Evolutionary conservation across 1,140 invertebrate species (phyloP).

Genomic region (Zaprionus nigranus): DNA sequence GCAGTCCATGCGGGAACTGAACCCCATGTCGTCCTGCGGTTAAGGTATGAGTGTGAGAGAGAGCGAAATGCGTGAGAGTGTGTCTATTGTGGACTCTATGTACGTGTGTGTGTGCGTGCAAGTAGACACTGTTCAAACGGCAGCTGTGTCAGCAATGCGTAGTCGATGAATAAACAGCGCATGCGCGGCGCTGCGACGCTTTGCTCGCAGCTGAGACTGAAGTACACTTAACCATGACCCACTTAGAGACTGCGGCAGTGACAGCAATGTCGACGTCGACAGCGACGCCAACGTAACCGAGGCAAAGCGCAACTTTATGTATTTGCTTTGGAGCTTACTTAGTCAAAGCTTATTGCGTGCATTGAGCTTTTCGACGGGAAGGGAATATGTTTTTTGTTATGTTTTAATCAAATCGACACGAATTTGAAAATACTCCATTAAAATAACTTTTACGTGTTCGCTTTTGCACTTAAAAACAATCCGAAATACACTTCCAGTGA

Average conservation of each 20-base stretch:
- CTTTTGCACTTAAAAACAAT: slow-evolving; percentile 21
- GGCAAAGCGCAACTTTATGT: slow-evolving; percentile 44
- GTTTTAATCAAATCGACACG: neutral
- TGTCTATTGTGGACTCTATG: slow-evolving; percentile 15
- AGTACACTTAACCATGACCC: slow-evolving; percentile 83
- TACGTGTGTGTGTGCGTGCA: slow-evolving; percentile 5
- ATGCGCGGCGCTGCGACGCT: slow-evolving; percentile 33
- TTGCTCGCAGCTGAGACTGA: slow-evolving; percentile 46
- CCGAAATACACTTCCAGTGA: slow-evolving; percentile 38
- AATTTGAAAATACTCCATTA: neutral
- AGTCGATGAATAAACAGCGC: slow-evolving; percentile 46
- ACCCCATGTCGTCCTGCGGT: slow-evolving; percentile 87
- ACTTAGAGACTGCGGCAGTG: slow-evolving; percentile 42
- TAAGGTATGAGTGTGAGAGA: slow-evolving; percentile 14
- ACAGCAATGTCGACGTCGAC: slow-evolving; percentile 14
- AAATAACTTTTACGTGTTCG: slow-evolving; percentile 12
- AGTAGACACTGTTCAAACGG: slow-evolving; percentile 35
- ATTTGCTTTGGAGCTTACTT: slow-evolving; percentile 31
- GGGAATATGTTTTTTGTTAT: neutral
- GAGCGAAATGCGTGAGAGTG: slow-evolving; percentile 2
- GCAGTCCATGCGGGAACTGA: slow-evolving; percentile 90
- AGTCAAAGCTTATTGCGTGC: slow-evolving; percentile 17
- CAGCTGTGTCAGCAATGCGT: slow-evolving; percentile 45
- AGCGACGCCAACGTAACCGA: slow-evolving; percentile 47
- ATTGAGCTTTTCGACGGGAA: slow-evolving; percentile 22